A percentile compares a stretch with the other conserved stretches of the same genome.
phyloP scores from a whole-genome alignment of 2,113 vertebrate species.

The Sylvietta virens region DNA sequence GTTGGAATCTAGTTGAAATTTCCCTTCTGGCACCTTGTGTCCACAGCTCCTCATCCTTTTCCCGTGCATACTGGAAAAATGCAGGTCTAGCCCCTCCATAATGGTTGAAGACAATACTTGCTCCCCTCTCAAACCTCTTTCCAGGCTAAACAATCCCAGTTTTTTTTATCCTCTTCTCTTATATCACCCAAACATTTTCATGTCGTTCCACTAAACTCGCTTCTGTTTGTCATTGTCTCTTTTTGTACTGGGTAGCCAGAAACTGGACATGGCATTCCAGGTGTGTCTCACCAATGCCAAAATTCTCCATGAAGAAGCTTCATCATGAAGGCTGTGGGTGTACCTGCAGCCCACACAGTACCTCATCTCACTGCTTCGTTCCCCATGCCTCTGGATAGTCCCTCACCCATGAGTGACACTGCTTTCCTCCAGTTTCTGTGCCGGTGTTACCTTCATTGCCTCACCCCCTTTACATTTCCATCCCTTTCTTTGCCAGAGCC shows the following conservation, averaged over 20 bases:
- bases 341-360: neutral
- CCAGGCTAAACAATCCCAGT: neutral
- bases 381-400: neutral
- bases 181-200: neutral
- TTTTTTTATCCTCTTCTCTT: neutral
- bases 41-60: neutral
- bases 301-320: neutral
- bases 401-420: neutral
- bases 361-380: neutral
- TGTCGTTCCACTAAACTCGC: accelerated
- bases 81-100: neutral
- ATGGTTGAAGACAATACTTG: neutral
- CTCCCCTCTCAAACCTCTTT: neutral
- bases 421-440: neutral
- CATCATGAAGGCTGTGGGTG: neutral
- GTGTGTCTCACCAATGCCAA: neutral
- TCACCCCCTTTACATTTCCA: neutral
- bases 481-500: neutral
- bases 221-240: neutral
- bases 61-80: neutral
- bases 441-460: neutral
- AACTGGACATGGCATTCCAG: neutral
- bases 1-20: neutral
- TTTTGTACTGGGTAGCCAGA: neutral
- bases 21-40: neutral